Conservation (phyloP, 2,113 vertebrate genomes). For the Zosterops japonicus region DNA sequence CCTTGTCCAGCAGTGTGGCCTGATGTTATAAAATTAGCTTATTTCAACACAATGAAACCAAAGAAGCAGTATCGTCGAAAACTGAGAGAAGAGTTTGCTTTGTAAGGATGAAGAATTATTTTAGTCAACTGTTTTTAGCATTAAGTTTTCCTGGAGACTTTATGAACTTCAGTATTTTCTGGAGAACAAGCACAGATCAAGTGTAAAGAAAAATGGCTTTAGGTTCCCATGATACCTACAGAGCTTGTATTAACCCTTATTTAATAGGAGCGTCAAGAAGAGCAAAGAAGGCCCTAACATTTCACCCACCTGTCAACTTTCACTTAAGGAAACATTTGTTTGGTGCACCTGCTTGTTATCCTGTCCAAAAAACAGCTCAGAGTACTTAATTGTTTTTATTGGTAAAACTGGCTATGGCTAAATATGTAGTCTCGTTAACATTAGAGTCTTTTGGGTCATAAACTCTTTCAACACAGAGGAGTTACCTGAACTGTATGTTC, state of each 20-base stretch:
- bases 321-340: background rate
- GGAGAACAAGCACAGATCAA: background rate
- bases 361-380: background rate
- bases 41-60: conserved; percentile 99
- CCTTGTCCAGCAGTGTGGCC: conserved; percentile 98
- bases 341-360: background rate
- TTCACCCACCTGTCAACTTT: background rate
- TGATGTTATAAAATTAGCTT: conserved; percentile 97
- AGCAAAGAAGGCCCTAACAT: background rate
- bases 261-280: background rate
- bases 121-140: conserved; percentile 15
- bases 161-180: background rate
- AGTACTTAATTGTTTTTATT: background rate
- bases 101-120: conserved; percentile 82
- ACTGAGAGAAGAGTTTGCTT: conserved; percentile 95
- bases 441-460: background rate
- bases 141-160: background rate
- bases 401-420: background rate
- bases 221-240: background rate
- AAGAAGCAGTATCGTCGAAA: conserved; percentile 98
- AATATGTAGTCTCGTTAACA: background rate
- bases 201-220: background rate
- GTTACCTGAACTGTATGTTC: background rate
- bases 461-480: background rate
- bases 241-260: background rate